Evolutionary conservation across 2,888 invertebrate species (phyloP).

Genomic region (Volucella zonaria): DNA sequence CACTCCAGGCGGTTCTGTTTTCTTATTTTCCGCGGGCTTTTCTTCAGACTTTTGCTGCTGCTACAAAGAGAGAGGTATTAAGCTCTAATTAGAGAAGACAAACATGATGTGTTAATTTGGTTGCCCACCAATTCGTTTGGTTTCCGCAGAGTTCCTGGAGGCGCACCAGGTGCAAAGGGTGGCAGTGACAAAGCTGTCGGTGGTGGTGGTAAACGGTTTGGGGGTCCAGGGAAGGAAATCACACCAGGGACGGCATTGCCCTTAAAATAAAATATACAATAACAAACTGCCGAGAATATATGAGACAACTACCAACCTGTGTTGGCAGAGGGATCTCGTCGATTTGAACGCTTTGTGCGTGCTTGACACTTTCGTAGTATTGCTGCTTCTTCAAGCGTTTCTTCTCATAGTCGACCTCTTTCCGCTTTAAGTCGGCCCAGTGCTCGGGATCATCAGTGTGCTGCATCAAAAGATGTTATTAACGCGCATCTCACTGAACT

Average conservation of each 20-base stretch:
- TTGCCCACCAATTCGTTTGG: slow-evolving; percentile 84
- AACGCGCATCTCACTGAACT: not conserved
- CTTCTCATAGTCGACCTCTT: slow-evolving; percentile 96
- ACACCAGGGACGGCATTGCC: slow-evolving; percentile 82
- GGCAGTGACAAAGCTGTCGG: slow-evolving; percentile 80
- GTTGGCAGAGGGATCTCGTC: slow-evolving; percentile 96
- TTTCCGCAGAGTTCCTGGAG: slow-evolving; percentile 89
- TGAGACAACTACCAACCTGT: slow-evolving; percentile 81
- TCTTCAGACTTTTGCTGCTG: slow-evolving; percentile 75
- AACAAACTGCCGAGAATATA: too few species aligned
- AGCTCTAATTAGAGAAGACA: not conserved
- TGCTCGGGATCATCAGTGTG: slow-evolving; percentile 98
- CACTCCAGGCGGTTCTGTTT: slow-evolving; percentile 91
- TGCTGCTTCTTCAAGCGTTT: slow-evolving; percentile 93
- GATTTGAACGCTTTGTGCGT: slow-evolving; percentile 96
- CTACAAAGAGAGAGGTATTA: slow-evolving; percentile 48
- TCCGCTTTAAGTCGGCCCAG: slow-evolving; percentile 94
- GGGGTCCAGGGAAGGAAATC: slow-evolving; percentile 77
- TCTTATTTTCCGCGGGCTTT: slow-evolving; percentile 78
- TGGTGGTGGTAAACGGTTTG: slow-evolving; percentile 80
- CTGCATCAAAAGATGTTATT: slow-evolving; percentile 82
- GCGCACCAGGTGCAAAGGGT: slow-evolving; percentile 85
- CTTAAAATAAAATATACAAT: not conserved
- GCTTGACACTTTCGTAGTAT: slow-evolving; percentile 97
- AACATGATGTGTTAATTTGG: not conserved